phyloP scores from a whole-genome alignment of 2,888 invertebrate genomes.

The Tethea ocularis region DNA sequence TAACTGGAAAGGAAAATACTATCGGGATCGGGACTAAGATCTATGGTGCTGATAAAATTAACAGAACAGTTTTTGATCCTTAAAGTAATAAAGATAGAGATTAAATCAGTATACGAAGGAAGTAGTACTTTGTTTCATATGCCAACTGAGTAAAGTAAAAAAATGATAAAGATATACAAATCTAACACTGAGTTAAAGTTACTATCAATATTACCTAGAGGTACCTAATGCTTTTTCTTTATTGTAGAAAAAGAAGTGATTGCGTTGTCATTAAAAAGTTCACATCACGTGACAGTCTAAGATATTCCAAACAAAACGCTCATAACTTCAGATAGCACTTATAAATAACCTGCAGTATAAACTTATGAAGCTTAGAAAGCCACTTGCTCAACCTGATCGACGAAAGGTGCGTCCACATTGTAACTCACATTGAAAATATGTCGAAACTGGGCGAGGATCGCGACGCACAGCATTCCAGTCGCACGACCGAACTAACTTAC shows the following conservation, averaged over 20 bases:
- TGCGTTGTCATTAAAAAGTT: not conserved
- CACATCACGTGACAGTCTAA: constrained; percentile 30
- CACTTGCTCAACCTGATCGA: constrained; percentile 18
- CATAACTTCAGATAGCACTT: constrained; percentile 38
- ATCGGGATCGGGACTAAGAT: not conserved
- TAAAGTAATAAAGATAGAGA: not conserved
- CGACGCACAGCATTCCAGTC: constrained; percentile 28
- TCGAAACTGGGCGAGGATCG: constrained; percentile 37
- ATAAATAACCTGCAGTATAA: constrained; percentile 24
- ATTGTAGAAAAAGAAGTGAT: no score
- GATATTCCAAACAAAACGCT: constrained; percentile 44
- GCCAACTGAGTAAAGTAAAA: not conserved
- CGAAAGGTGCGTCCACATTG: constrained; percentile 27
- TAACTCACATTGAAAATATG: constrained; percentile 24
- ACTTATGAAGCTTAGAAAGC: constrained; percentile 11
- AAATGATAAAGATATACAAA: no score
- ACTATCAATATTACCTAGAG: no score
- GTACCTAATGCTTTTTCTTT: no score
- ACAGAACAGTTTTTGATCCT: not conserved
- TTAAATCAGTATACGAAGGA: constrained; percentile 11
- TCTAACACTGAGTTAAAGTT: no score
- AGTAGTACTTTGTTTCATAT: not conserved
- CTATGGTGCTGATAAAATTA: not conserved
- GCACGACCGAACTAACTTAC: constrained; percentile 30
- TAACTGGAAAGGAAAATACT: constrained; percentile 42